phyloP scores from a whole-genome alignment of 2,113 vertebrate species.

The Chamaetylas fuelleborni region DNA sequence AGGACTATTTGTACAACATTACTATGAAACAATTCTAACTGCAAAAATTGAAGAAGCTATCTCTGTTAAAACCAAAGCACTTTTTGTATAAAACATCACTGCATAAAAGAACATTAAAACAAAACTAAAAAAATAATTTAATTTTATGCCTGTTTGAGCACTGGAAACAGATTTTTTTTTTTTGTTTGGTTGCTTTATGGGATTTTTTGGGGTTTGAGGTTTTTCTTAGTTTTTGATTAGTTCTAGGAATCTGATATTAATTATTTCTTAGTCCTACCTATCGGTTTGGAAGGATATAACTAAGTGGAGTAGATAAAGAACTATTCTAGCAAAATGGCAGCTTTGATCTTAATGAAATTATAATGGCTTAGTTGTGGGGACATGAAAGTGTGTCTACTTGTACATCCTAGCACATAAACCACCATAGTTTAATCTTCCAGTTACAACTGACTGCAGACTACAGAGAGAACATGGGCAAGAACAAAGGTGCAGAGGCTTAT shows the following conservation, averaged over 20 bases:
- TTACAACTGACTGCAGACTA: neutral
- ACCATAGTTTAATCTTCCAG: neutral
- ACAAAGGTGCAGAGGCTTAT: neutral
- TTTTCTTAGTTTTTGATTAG: neutral
- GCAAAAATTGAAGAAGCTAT: neutral
- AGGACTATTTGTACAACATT: neutral
- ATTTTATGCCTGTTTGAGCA: neutral
- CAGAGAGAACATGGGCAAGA: neutral
- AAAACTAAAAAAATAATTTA: neutral
- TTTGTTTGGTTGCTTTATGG: neutral
- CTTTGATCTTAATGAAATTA: neutral
- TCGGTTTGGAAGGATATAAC: neutral
- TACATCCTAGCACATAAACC: neutral
- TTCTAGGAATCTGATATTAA: neutral
- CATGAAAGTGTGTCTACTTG: neutral
- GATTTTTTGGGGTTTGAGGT: neutral
- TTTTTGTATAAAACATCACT: neutral
- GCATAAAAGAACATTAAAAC: neutral
- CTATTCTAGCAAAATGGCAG: neutral
- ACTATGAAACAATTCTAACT: neutral
- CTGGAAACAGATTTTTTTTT: accelerated
- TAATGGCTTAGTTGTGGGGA: neutral
- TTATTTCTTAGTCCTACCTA: neutral
- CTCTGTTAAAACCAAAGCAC: neutral
- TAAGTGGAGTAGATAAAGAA: neutral